Evolutionary conservation across 2,888 invertebrate species (phyloP).

Genomic region (Apeira syringaria): DNA sequence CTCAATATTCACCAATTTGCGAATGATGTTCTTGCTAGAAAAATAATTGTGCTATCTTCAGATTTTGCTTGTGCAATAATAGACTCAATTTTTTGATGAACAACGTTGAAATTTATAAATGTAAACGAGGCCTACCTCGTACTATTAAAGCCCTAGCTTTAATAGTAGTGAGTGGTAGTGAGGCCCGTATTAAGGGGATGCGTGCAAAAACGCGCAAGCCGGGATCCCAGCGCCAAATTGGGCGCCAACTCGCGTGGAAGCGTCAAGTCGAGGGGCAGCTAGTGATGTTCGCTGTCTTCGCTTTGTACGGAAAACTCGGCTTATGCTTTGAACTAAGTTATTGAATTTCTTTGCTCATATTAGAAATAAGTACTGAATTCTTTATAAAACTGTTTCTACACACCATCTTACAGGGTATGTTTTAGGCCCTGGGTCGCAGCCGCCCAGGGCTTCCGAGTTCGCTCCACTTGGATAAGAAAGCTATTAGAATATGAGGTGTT

Average conservation of each 20-base stretch:
- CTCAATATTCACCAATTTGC: neutral
- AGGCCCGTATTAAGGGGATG: slow-evolving; percentile 52
- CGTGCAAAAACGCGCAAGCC: slow-evolving; percentile 61
- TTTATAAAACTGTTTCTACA: no score
- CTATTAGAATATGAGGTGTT: no score
- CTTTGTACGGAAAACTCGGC: slow-evolving; percentile 17
- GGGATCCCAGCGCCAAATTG: slow-evolving; percentile 56
- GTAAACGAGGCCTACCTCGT: no score
- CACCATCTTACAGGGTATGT: no score
- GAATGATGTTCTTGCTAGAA: slow-evolving; percentile 8
- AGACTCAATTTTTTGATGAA: neutral
- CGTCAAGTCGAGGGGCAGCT: slow-evolving; percentile 40
- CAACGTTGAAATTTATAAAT: slow-evolving; percentile 7
- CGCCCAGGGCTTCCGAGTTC: no score
- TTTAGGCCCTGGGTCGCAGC: no score
- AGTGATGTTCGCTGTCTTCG: slow-evolving; percentile 27
- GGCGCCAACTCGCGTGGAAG: slow-evolving; percentile 60
- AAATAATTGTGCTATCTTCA: slow-evolving; percentile 17
- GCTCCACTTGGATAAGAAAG: no score
- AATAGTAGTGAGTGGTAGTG: slow-evolving; percentile 16
- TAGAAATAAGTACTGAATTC: no score
- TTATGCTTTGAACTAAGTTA: no score
- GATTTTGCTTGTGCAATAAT: neutral
- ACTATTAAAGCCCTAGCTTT: no score
- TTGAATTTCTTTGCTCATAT: no score